Percentiles rank a stretch among this genome's conserved stretches.
Evolutionary conservation across 2,113 vertebrate genomes (phyloP).

Genomic region (Conger conger): DNA sequence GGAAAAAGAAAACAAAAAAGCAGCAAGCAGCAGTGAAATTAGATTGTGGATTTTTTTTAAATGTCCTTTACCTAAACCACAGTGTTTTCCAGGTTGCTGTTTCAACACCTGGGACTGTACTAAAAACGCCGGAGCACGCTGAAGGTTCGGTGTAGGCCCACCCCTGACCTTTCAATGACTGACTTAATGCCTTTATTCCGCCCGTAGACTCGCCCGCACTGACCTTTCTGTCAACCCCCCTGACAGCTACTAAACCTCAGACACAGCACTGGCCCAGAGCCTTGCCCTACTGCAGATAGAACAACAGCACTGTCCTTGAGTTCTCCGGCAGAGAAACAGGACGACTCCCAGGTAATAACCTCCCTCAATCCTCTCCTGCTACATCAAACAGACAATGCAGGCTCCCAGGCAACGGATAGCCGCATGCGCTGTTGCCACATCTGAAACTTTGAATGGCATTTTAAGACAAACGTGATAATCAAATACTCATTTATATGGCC

Average conservation of each 20-base stretch:
- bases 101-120: background rate
- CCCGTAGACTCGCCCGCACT: conserved; percentile 31
- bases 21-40: background rate
- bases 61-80: background rate
- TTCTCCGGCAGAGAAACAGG: background rate
- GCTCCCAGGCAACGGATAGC: background rate
- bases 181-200: conserved; percentile 47
- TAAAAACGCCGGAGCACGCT: background rate
- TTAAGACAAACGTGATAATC: conserved; percentile 40
- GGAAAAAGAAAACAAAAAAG: background rate
- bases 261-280: background rate
- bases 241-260: conserved; percentile 34
- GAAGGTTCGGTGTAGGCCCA: background rate
- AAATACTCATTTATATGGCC: conserved; percentile 35
- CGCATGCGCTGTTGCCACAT: conserved; percentile 6
- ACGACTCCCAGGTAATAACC: conserved; percentile 5
- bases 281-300: background rate
- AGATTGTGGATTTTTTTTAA: background rate
- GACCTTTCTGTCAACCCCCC: conserved; percentile 48
- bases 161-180: conserved; percentile 55
- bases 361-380: background rate
- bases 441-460: conserved; percentile 32
- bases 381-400: background rate
- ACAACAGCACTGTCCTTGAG: conserved; percentile 11
- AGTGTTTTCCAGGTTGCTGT: background rate